Evolutionary conservation across 2,888 invertebrate genomes (phyloP), one percentile per base, ranked within the genome.

Genomic region (Mythimna loreyi): DNA sequence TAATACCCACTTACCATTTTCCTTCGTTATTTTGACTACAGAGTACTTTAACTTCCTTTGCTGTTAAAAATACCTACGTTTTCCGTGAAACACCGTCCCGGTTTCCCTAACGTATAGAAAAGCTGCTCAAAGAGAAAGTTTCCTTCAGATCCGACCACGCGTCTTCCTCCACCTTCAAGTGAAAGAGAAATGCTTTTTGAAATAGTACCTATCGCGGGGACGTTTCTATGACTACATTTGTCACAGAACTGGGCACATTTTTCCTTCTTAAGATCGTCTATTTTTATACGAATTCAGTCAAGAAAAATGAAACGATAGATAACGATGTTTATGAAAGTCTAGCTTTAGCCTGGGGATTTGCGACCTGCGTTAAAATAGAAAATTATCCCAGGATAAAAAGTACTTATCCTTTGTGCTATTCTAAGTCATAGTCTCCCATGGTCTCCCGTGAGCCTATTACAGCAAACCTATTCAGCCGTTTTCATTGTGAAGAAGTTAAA

Each of bases 61-160:
- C 33, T 56, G 23, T 19, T 23, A 62, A 60, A 68, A 74, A 63
- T 67, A 50, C 43, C 43, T 21, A 33, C 47, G 57, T 70, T 79
- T 79, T 53, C 58, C 52, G 50, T 53, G 36, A 62, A 60, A 70
- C 33, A 50, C 21, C 30, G 56, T 60, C 53, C 45, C 50, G 45
- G 55, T 67, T 69, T 56, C 28, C 49, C 45, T 21, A 64, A 81
- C 40, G 49, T 66, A 62, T 71, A 67, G 58, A 74, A 72, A 81
- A 72, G 65, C 63, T 78, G 64, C 72, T 66, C 68, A 73, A 75
- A 78, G 67, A 52, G 56, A 64, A 72, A 74, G 64, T 67, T 61
- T 53, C 68, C 57, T 69, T 72, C 43, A 67, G 67, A 67, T 73
- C 60, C 68, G 61, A 72, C 75, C 73, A 66, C 69, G 78, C 74